These are phyloP conservation scores for Syngnathus acus DNA, from an alignment of 2,797 vertebrate species.

Conservation along the genomic window DNA sequence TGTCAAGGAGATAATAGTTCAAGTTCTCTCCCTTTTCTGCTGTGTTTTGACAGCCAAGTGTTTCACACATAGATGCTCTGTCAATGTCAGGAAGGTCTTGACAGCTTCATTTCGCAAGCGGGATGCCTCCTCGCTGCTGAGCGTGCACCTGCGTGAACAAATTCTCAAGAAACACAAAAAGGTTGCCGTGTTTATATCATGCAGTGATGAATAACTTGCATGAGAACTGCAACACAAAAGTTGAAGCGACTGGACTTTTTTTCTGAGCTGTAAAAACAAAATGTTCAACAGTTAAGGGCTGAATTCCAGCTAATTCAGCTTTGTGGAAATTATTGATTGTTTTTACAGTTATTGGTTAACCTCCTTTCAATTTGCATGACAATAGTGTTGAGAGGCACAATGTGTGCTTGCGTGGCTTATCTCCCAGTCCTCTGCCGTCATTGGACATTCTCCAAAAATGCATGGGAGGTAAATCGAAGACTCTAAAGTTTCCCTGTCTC, in stretches of 20 bases:
- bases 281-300: background rate
- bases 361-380: too few relatives aligned
- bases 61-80: slow-evolving; percentile 35
- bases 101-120: slow-evolving; percentile 34
- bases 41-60: slow-evolving; percentile 28
- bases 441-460: background rate
- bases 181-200: slow-evolving; percentile 12
- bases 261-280: background rate
- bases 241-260: background rate
- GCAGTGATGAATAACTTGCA: slow-evolving; percentile 1
- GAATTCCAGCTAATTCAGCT: too few relatives aligned
- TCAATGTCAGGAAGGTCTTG: slow-evolving; percentile 44
- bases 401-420: too few relatives aligned
- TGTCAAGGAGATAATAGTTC: slow-evolving; percentile 3
- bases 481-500: background rate
- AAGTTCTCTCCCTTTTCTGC: slow-evolving; percentile 8
- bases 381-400: too few relatives aligned
- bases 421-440: too few relatives aligned
- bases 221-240: background rate
- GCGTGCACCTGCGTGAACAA: slow-evolving; percentile 44
- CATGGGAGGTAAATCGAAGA: background rate
- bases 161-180: slow-evolving; percentile 20
- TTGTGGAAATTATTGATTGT: too few relatives aligned
- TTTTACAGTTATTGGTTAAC: too few relatives aligned
- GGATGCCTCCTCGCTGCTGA: slow-evolving; percentile 31